Percentiles rank a stretch among this genome's conserved stretches.
These are phyloP conservation scores for Conopomorpha cramerella DNA, from an alignment of 1,140 invertebrate genomes.

Conservation along the genomic window DNA sequence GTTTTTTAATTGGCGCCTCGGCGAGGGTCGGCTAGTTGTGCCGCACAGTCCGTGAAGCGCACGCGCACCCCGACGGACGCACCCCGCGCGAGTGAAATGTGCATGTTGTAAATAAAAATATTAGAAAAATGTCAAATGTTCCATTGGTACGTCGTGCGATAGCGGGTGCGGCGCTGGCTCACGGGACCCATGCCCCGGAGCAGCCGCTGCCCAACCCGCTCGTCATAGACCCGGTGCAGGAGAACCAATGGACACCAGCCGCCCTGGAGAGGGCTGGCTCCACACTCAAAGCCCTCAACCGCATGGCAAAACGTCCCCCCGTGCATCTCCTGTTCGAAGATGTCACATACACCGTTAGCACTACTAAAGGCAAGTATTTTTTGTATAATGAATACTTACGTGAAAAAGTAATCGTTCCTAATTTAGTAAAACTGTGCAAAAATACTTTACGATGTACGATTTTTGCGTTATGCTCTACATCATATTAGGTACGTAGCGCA, in stretches of 20 bases:
- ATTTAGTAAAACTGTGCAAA: no score
- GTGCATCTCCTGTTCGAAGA: conserved; percentile 72
- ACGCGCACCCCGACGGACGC: no score
- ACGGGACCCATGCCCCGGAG: conserved; percentile 10
- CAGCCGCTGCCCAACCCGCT: conserved; percentile 13
- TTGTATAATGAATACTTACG: no score
- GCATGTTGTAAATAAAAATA: no score
- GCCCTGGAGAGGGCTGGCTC: conserved; percentile 47
- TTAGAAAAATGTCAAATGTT: conserved; percentile 35
- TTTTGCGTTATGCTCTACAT: no score
- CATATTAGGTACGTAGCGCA: no score
- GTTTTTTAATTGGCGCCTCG: no score
- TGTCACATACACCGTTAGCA: conserved; percentile 63
- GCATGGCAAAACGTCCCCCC: conserved; percentile 53
- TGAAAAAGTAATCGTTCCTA: no score
- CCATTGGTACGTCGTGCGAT: conserved; percentile 39
- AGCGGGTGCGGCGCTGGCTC: conserved; percentile 26
- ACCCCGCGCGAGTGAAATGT: no score
- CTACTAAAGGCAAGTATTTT: conserved; percentile 29
- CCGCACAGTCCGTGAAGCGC: no score
- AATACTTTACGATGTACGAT: no score
- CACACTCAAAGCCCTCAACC: conserved; percentile 48
- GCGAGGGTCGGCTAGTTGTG: no score
- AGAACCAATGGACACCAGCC: conserved; percentile 42
- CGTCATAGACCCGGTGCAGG: conserved; percentile 17